Percentiles rank a stretch among this genome's conserved stretches.
These are phyloP conservation scores for Nyctereutes procyonoides DNA, from an alignment of 2,113 vertebrate species.

Conservation along the genomic window DNA sequence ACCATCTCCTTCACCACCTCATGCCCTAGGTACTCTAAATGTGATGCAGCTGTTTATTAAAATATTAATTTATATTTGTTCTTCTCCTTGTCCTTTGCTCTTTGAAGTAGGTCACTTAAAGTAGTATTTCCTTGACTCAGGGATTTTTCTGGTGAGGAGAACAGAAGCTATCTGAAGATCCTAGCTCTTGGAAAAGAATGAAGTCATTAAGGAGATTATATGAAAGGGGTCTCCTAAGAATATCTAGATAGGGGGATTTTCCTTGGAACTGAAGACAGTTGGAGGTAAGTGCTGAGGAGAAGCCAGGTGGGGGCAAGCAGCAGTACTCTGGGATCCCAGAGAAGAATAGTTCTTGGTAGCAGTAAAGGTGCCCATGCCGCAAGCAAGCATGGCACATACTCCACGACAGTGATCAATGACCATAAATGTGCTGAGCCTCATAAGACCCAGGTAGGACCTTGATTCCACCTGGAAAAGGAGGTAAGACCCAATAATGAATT, in stretches of 20 bases:
- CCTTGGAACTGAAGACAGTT: not conserved
- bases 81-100: not conserved
- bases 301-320: fast-evolving
- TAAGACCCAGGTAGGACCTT: not conserved
- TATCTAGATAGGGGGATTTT: not conserved
- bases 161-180: not conserved
- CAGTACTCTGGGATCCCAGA: fast-evolving
- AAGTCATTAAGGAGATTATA: not conserved
- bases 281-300: not conserved
- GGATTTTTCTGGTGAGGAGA: constrained; percentile 33
- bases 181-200: not conserved
- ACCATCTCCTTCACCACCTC: not conserved
- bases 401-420: not conserved
- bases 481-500: not conserved
- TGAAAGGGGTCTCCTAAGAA: not conserved
- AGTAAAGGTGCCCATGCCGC: not conserved
- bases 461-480: not conserved
- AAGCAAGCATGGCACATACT: not conserved
- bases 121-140: constrained; percentile 2
- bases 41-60: not conserved
- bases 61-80: not conserved
- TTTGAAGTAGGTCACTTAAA: constrained; percentile 19
- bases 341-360: not conserved
- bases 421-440: not conserved
- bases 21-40: not conserved